Conservation (phyloP, 2,797 vertebrate species). For the Hippopotamyrus pictus region DNA sequence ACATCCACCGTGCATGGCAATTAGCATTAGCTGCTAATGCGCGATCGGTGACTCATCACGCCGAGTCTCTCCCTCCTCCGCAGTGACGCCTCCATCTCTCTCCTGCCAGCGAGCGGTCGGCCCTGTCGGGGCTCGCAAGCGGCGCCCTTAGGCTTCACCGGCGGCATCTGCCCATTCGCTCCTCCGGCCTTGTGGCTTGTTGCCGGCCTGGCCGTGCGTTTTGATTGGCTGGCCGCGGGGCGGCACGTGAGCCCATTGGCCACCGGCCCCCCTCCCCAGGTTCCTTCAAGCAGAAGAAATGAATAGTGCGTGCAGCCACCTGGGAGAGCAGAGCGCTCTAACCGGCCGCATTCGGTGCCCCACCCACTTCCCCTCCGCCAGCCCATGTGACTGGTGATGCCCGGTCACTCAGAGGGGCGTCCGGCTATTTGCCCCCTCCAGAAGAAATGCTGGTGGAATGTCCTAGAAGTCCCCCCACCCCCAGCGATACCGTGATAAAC, state of each 20-base stretch:
- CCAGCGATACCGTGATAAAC: conserved; percentile 12
- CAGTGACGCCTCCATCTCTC: not conserved
- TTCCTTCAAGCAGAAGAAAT: not conserved
- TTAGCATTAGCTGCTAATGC: not conserved
- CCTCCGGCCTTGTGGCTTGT: not conserved
- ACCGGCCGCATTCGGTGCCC: not conserved
- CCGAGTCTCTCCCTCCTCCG: not conserved
- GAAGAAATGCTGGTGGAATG: not conserved
- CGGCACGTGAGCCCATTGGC: not conserved
- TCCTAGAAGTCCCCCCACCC: not conserved
- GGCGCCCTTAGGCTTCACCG: not conserved
- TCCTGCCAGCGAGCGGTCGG: not conserved
- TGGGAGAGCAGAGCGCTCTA: not conserved
- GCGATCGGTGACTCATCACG: not conserved
- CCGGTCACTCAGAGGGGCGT: not conserved
- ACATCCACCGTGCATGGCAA: not conserved
- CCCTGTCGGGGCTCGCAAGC: not conserved
- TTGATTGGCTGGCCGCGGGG: not conserved
- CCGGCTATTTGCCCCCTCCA: not conserved
- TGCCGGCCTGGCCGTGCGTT: not conserved
- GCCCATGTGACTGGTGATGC: not conserved
- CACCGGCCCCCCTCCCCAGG: not conserved
- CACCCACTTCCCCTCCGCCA: conserved; percentile 22
- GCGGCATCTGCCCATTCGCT: not conserved
- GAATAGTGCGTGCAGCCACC: not conserved